Percentiles rank a stretch among this genome's conserved stretches.
These are phyloP conservation scores for Pogona vitticeps DNA, from an alignment of 2,113 vertebrate genomes.

Conservation along the genomic window DNA sequence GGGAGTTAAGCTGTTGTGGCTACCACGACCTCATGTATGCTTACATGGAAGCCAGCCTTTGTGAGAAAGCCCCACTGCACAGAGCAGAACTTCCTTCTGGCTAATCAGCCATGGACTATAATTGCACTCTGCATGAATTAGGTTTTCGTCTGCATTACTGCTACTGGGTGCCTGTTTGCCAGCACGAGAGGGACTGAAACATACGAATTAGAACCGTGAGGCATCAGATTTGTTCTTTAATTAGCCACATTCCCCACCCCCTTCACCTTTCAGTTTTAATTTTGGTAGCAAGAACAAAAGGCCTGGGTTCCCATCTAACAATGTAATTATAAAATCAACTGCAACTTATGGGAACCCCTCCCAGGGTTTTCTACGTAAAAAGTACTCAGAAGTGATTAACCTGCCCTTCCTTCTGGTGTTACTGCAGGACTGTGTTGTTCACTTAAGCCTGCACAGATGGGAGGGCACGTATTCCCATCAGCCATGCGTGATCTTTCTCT, in stretches of 20 bases:
- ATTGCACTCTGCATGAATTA: neutral
- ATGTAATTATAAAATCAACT: neutral
- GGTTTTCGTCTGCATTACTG: neutral
- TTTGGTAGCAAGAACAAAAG: constrained; percentile 15
- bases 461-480: too few species aligned
- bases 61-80: neutral
- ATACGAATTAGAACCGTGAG: neutral
- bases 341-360: too few species aligned
- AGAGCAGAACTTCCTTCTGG: neutral
- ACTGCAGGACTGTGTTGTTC: too few species aligned
- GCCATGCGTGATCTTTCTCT: too few species aligned
- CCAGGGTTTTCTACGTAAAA: too few species aligned
- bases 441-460: too few species aligned
- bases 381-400: too few species aligned
- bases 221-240: neutral
- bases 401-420: too few species aligned
- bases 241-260: constrained; percentile 3
- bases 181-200: neutral
- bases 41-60: neutral
- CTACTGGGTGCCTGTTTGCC: neutral
- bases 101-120: neutral
- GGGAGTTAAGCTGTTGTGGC: neutral
- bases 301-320: neutral
- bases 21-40: neutral
- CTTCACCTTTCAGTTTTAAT: constrained; percentile 49